These are phyloP conservation scores for Arremon brunneinucha DNA, from an alignment of 2,797 vertebrate genomes.

Conservation along the genomic window DNA sequence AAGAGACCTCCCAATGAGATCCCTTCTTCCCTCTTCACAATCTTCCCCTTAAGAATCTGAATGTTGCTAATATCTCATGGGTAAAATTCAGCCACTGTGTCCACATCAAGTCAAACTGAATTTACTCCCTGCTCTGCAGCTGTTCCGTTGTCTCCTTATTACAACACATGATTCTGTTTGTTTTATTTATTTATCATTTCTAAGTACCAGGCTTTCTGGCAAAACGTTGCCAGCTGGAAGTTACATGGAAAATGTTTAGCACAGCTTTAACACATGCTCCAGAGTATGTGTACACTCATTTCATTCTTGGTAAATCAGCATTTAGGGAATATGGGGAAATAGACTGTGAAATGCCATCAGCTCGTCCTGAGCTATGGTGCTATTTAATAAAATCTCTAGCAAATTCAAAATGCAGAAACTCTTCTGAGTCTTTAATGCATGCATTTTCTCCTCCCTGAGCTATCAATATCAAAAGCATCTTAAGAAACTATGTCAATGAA, in stretches of 20 bases:
- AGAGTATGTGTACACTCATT: slow-evolving; percentile 29
- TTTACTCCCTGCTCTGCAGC: slow-evolving; percentile 49
- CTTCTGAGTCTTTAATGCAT: slow-evolving; percentile 41
- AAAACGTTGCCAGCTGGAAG: slow-evolving; percentile 60
- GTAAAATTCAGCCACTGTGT: slow-evolving; percentile 54
- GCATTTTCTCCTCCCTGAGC: slow-evolving; percentile 45
- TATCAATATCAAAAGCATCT: slow-evolving; percentile 44
- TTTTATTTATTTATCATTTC: slow-evolving; percentile 65
- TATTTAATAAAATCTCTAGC: slow-evolving; percentile 54
- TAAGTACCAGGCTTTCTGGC: slow-evolving; percentile 42
- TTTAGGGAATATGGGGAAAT: slow-evolving; percentile 60
- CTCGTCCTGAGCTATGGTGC: slow-evolving; percentile 11
- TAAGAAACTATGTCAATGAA: slow-evolving; percentile 30
- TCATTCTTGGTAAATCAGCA: slow-evolving; percentile 42
- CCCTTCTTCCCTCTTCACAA: slow-evolving; percentile 13
- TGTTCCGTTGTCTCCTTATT: slow-evolving; percentile 33
- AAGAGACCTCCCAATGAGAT: slow-evolving; percentile 51
- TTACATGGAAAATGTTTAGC: slow-evolving; percentile 55
- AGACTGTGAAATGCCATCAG: slow-evolving; percentile 54
- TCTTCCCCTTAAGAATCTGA: slow-evolving; percentile 28
- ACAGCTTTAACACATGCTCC: slow-evolving; percentile 41
- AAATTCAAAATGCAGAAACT: slow-evolving; percentile 63
- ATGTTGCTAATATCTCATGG: slow-evolving; percentile 38
- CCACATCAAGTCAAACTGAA: slow-evolving; percentile 49
- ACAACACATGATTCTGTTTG: slow-evolving; percentile 42